Evolutionary conservation across 1,140 invertebrate genomes (phyloP).

Genomic region (Mylabris phalerata): DNA sequence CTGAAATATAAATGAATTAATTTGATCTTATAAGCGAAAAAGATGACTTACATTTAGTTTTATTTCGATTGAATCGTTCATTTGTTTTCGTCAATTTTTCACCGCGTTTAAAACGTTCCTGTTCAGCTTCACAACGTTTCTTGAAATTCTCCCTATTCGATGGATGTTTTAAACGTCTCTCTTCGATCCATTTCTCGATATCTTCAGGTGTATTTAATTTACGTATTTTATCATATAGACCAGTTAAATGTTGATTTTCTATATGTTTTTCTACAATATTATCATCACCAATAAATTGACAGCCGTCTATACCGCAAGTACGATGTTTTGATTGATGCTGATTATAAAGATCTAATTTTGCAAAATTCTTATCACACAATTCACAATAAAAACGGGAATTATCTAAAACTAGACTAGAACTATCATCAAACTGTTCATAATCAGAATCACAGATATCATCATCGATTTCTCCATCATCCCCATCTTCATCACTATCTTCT

Average conservation of each 20-base stretch:
- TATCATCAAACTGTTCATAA: slow-evolving; percentile 4
- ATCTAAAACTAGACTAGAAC: neutral
- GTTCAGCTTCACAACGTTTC: slow-evolving; percentile 51
- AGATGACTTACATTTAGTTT: slow-evolving; percentile 28
- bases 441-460: slow-evolving; percentile 1
- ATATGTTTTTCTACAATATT: slow-evolving; percentile 74
- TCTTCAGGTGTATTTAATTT: slow-evolving; percentile 69
- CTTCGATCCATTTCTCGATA: slow-evolving; percentile 71
- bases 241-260: slow-evolving; percentile 70
- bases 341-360: slow-evolving; percentile 49
- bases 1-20: neutral
- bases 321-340: slow-evolving; percentile 63
- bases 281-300: slow-evolving; percentile 69
- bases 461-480: neutral
- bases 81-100: slow-evolving; percentile 49
- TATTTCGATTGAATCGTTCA: slow-evolving; percentile 42
- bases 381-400: slow-evolving; percentile 52
- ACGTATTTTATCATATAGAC: slow-evolving; percentile 68
- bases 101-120: slow-evolving; percentile 61
- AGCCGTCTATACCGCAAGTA: slow-evolving; percentile 72
- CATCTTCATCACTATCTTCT: slow-evolving; percentile 16
- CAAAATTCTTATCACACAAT: slow-evolving; percentile 67
- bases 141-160: slow-evolving; percentile 63
- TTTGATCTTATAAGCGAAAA: neutral
- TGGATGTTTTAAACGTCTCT: slow-evolving; percentile 68